Evolutionary conservation across 2,797 vertebrate species (phyloP).

Genomic region (Neostethus bicornis): DNA sequence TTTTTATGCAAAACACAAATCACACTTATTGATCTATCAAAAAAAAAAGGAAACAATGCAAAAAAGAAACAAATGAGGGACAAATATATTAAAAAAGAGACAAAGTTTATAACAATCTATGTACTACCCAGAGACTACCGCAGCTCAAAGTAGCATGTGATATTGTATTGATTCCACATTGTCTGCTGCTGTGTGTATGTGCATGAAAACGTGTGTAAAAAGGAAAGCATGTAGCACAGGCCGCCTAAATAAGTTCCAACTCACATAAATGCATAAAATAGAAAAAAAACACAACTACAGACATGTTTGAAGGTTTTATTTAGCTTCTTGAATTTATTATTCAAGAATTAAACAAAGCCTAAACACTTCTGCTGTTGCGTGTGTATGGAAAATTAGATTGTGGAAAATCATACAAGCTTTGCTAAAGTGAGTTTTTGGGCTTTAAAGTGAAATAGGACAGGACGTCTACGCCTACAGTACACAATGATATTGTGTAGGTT

Average conservation of each 20-base stretch:
- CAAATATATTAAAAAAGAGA: slow-evolving; percentile 30
- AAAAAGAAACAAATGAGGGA: slow-evolving; percentile 9
- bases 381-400: not conserved
- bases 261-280: not conserved
- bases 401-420: not conserved
- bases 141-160: slow-evolving; percentile 26
- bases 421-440: slow-evolving; percentile 1
- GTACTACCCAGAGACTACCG: slow-evolving; percentile 17
- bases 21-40: not conserved
- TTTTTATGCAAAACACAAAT: not conserved
- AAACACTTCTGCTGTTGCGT: slow-evolving; percentile 3
- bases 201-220: slow-evolving; percentile 3
- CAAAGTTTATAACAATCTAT: slow-evolving; percentile 41
- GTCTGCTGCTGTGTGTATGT: slow-evolving; percentile 20
- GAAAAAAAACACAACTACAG: not conserved
- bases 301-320: slow-evolving; percentile 23
- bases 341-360: slow-evolving; percentile 25
- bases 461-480: slow-evolving; percentile 4
- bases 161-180: slow-evolving; percentile 51
- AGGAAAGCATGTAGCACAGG: slow-evolving; percentile 20
- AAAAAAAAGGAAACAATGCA: not conserved
- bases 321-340: slow-evolving; percentile 27
- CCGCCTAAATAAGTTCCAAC: slow-evolving; percentile 36
- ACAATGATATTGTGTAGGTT: not conserved
- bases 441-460: slow-evolving; percentile 4